Percentiles rank a stretch among this genome's conserved stretches.
phyloP scores from a whole-genome alignment of 2,888 invertebrate genomes.

The Eretmocerus hayati region DNA sequence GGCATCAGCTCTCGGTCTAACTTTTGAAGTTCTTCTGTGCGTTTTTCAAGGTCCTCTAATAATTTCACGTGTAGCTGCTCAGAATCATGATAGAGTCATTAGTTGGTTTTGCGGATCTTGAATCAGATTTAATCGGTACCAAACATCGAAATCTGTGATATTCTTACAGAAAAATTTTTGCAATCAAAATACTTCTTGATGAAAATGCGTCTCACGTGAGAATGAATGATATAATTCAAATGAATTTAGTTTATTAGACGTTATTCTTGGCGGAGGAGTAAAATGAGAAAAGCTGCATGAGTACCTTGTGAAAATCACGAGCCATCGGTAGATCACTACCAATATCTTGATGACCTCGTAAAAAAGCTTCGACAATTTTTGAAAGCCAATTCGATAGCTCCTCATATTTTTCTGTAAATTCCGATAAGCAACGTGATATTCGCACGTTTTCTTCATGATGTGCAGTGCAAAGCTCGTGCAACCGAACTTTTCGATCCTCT shows the following conservation, averaged over 20 bases:
- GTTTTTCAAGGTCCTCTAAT: slow-evolving; percentile 64
- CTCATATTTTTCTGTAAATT: slow-evolving; percentile 63
- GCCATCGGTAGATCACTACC: slow-evolving; percentile 62
- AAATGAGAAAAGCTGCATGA: neutral
- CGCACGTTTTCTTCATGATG: slow-evolving; percentile 64
- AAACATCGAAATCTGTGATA: too few relatives aligned
- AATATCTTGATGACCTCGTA: slow-evolving; percentile 67
- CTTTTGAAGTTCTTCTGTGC: slow-evolving; percentile 54
- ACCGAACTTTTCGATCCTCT: slow-evolving; percentile 63
- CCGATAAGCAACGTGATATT: slow-evolving; percentile 60
- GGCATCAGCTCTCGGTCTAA: slow-evolving; percentile 47
- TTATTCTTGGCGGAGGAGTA: neutral
- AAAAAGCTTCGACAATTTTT: slow-evolving; percentile 64
- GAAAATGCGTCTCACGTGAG: too few relatives aligned
- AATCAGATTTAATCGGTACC: too few relatives aligned
- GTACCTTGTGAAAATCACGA: slow-evolving; percentile 57
- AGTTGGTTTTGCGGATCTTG: too few relatives aligned
- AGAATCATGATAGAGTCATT: too few relatives aligned
- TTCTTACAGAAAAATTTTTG: too few relatives aligned
- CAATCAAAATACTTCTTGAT: too few relatives aligned
- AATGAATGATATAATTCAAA: too few relatives aligned
- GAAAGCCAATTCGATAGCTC: slow-evolving; percentile 68
- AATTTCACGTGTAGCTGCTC: slow-evolving; percentile 62
- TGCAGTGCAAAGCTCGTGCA: slow-evolving; percentile 58
- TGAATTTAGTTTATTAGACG: neutral